Percentiles rank a stretch among this genome's conserved stretches.
Evolutionary conservation across 2,888 invertebrate species (phyloP).

Genomic region (Drepanosiphum platanoidis): DNA sequence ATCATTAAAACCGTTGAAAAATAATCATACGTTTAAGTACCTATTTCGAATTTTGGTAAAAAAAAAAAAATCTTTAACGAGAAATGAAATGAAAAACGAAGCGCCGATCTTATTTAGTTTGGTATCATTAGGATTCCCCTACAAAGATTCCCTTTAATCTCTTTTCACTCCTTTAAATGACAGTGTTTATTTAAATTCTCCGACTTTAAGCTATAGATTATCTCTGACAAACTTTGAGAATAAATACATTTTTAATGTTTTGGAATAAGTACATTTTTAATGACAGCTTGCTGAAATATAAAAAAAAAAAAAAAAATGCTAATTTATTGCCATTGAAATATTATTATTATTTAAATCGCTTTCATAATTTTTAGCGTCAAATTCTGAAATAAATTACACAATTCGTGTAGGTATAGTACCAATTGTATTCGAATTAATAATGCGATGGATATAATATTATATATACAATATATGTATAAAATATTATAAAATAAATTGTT

Average conservation of each 20-base stretch:
- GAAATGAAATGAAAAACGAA: background rate
- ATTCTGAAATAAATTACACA: background rate
- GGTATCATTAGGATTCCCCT: background rate
- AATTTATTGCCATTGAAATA: background rate
- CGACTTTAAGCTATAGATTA: background rate
- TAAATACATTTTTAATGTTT: background rate
- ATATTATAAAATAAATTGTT: too few relatives aligned
- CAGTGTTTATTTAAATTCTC: background rate
- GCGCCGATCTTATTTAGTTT: background rate
- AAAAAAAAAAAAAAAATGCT: background rate
- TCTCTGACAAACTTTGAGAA: background rate
- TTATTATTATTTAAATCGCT: background rate
- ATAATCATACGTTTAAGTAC: background rate
- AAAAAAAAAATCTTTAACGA: background rate
- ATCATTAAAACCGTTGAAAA: background rate
- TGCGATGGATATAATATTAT: background rate
- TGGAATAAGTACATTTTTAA: background rate
- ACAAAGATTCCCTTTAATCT: background rate
- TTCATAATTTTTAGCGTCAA: too few relatives aligned
- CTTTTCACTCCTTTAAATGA: background rate
- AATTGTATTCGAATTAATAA: background rate
- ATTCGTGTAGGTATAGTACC: too few relatives aligned
- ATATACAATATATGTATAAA: too few relatives aligned
- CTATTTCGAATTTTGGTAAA: background rate
- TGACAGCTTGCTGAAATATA: background rate